Evolutionary conservation across 2,797 vertebrate genomes (phyloP).

Genomic region (Parotocinclus haroldoi): DNA sequence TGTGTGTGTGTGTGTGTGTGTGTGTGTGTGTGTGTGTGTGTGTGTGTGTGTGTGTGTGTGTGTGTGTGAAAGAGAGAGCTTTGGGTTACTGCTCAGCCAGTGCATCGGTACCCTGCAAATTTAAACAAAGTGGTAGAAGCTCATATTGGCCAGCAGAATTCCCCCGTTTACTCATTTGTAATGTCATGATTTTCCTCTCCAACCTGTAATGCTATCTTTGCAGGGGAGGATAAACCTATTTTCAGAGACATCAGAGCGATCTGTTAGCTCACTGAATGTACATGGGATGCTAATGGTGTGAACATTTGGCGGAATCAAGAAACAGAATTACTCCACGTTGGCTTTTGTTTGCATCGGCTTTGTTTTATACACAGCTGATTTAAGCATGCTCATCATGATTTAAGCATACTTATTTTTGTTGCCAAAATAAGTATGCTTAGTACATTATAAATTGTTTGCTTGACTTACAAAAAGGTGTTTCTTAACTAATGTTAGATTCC

Average conservation of each 20-base stretch:
- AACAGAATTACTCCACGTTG: too few species aligned
- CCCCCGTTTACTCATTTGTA: slow-evolving; percentile 8
- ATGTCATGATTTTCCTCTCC: slow-evolving; percentile 36
- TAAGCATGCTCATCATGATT: too few species aligned
- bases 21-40: too few species aligned
- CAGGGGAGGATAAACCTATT: slow-evolving; percentile 45
- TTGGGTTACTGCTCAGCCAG: slow-evolving; percentile 30
- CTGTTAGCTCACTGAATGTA: slow-evolving; percentile 18
- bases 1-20: too few species aligned
- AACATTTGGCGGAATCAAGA: slow-evolving; percentile 26
- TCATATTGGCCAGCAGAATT: neutral
- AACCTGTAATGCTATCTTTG: slow-evolving; percentile 54
- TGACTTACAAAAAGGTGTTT: too few species aligned
- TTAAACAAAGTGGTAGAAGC: slow-evolving; percentile 18
- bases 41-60: too few species aligned
- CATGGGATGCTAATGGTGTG: slow-evolving; percentile 31
- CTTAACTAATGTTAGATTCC: too few species aligned
- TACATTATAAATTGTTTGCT: too few species aligned
- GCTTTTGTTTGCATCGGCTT: too few species aligned
- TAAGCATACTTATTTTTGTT: too few species aligned
- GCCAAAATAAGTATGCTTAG: too few species aligned
- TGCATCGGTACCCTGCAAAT: neutral
- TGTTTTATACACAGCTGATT: too few species aligned
- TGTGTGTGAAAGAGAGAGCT: neutral
- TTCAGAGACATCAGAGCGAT: slow-evolving; percentile 46